Conservation (phyloP, 2,113 vertebrate genomes). For the Cnemophilus loriae region DNA sequence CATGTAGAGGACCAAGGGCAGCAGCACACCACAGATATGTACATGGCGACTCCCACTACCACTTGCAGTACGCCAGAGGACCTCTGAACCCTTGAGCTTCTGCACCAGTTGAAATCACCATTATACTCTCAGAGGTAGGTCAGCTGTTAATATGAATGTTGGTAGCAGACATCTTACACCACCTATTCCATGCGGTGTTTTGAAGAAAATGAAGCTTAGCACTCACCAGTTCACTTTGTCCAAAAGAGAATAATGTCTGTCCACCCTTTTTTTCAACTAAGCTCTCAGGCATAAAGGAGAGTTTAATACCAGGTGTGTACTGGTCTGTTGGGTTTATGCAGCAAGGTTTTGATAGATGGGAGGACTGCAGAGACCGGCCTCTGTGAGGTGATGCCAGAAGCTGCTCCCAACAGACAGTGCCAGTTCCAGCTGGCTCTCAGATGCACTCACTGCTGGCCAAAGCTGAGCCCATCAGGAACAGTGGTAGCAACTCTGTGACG, state of each 20-base stretch:
- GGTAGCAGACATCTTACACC: neutral
- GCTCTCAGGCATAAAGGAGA: neutral
- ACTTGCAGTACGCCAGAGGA: neutral
- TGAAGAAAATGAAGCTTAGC: neutral
- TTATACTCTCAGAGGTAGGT: neutral
- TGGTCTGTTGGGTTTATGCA: neutral
- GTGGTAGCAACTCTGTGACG: neutral
- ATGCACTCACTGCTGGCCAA: neutral
- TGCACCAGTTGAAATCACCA: neutral
- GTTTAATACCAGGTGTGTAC: neutral
- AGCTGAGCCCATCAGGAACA: neutral
- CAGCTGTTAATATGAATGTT: neutral
- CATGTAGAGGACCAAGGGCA: neutral
- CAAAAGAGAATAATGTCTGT: neutral
- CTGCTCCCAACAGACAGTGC: neutral
- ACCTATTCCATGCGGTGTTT: neutral
- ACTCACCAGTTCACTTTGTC: neutral
- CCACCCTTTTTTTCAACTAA: neutral
- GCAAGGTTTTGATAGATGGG: neutral
- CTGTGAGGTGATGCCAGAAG: neutral
- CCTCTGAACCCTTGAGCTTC: neutral
- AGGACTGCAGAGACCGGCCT: neutral
- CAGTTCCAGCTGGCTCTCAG: neutral
- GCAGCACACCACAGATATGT: neutral
- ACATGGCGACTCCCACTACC: rapidly evolving